Evolutionary conservation across 2,797 vertebrate genomes (phyloP).

Genomic region (Glossophaga mutica): DNA sequence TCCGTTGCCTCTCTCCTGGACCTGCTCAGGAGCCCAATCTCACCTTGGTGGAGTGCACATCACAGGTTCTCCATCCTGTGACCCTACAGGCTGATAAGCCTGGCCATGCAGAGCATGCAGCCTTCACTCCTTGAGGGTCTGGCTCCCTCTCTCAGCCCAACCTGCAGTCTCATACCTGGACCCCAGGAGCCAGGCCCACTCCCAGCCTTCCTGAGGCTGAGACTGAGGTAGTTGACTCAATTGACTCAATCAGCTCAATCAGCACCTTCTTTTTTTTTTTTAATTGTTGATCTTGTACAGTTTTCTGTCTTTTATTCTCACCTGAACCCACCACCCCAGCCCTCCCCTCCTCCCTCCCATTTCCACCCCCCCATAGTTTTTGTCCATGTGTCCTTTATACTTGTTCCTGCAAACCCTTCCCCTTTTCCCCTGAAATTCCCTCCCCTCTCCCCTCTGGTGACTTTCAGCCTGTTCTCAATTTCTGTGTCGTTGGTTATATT

Average conservation of each 20-base stretch:
- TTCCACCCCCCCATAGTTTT: no score
- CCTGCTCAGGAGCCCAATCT: no score
- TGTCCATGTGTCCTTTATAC: no score
- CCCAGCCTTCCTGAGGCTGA: conserved; percentile 58
- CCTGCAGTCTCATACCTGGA: conserved; percentile 32
- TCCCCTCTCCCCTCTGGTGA: no score
- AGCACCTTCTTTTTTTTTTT: conserved; percentile 62
- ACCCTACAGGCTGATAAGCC: rapidly evolving
- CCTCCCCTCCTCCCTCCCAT: no score
- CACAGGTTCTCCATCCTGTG: rapidly evolving
- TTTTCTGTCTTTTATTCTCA: no score
- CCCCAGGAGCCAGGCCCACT: conserved; percentile 11
- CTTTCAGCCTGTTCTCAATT: no score
- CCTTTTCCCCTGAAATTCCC: no score
- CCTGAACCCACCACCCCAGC: no score
- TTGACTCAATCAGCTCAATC: conserved; percentile 70
- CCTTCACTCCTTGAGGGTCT: rapidly evolving
- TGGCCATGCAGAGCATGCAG: neutral
- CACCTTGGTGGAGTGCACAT: neutral
- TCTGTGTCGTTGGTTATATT: no score
- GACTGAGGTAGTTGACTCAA: conserved; percentile 62
- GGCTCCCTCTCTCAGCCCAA: neutral
- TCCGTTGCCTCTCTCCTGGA: neutral
- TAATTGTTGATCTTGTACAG: no score
- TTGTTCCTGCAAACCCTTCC: no score